Evolutionary conservation across 1,140 invertebrate genomes (phyloP).

Genomic region (Homarus americanus): DNA sequence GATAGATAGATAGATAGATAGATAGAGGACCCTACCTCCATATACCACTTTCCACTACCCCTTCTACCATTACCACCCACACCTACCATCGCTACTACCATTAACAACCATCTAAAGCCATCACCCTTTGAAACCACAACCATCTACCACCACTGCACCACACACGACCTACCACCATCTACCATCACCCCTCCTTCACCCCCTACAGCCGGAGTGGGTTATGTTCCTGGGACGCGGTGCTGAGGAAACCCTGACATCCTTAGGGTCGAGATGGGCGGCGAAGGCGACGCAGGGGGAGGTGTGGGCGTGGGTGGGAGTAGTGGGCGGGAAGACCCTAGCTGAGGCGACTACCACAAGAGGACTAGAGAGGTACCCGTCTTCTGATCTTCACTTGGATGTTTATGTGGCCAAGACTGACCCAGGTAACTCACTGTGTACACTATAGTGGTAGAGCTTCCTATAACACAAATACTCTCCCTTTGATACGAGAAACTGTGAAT

Average conservation of each 20-base stretch:
- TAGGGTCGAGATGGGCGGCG: conserved; percentile 42
- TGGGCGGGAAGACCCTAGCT: conserved; percentile 11
- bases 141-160: not conserved
- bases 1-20: conserved; percentile 31
- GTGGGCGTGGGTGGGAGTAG: conserved; percentile 57
- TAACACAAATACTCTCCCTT: no score
- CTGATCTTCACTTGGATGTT: not conserved
- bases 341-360: conserved; percentile 27
- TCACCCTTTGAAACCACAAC: not conserved
- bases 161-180: not conserved
- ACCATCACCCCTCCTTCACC: not conserved
- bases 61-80: no score
- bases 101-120: no score
- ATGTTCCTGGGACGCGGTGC: conserved; percentile 43
- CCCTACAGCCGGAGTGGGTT: conserved; percentile 56
- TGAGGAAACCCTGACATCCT: not conserved
- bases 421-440: no score
- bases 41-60: no score
- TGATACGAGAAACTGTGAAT: no score
- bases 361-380: not conserved
- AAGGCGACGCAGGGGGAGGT: conserved; percentile 26
- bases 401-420: conserved; percentile 31
- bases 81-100: no score
- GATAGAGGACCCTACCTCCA: no score
- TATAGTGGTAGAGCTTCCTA: no score